These are phyloP conservation scores for Perca flavescens DNA, from an alignment of 2,113 vertebrate species.

Conservation along the genomic window DNA sequence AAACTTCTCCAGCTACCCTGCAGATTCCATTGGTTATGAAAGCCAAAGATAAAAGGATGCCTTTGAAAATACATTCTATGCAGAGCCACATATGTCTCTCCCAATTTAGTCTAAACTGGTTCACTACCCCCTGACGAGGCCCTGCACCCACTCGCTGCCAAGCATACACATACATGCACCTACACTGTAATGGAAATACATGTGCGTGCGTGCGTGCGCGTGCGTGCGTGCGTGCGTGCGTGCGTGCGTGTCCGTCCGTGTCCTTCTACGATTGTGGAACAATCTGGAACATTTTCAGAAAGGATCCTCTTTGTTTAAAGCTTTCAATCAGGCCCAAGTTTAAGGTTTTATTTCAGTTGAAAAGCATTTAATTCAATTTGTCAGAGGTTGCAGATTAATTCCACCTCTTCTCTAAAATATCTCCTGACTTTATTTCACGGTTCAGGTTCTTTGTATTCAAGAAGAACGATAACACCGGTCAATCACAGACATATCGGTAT, in stretches of 20 bases:
- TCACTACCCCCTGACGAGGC: conserved; percentile 52
- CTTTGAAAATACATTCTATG: conserved; percentile 71
- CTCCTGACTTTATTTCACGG: conserved; percentile 14
- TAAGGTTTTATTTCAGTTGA: neutral
- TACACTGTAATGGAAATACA: conserved; percentile 26
- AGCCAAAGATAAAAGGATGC: conserved; percentile 68
- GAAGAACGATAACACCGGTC: too few species aligned
- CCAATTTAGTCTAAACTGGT: conserved; percentile 64
- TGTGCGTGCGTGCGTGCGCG: conserved; percentile 17
- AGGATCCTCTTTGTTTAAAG: neutral
- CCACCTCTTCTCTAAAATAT: conserved; percentile 6
- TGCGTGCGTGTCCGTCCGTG: neutral
- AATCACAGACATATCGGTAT: too few species aligned
- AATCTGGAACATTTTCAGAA: neutral
- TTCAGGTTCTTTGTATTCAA: neutral
- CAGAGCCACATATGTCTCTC: conserved; percentile 62
- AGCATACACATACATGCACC: neutral
- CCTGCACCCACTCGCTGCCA: neutral
- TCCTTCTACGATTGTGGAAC: conserved; percentile 15
- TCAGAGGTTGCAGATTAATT: neutral
- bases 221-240: conserved; percentile 13
- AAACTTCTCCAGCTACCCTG: conserved; percentile 51
- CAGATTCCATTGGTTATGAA: conserved; percentile 60
- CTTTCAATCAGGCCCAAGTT: neutral
- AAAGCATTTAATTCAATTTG: conserved; percentile 4